Base-by-base conservation (phyloP, 2,888 invertebrate species). In the Caenorhabditis becei region DNA sequence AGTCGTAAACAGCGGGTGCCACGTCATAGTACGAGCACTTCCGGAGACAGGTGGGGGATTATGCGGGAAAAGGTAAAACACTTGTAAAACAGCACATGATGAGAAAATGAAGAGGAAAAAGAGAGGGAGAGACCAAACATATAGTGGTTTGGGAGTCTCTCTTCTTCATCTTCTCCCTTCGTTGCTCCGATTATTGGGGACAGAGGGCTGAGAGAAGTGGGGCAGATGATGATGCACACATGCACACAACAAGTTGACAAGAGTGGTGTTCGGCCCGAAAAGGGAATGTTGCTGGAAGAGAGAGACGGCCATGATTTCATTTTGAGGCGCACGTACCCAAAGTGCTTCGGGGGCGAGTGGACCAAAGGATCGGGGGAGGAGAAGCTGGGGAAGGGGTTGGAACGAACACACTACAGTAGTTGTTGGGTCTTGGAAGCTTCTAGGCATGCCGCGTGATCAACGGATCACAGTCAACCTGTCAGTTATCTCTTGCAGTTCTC, bases 121-220 rank as follows among this genome's bases (percentile, higher is more conserved):
- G 28, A 20, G 59, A 69, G 59, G 49, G 61, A 70, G 51, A 62
- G 71, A 62, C 71, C 71, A 71, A 71, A 71, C 71, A 71, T 71
- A 71, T 71, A 71, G 71, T 71, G 61, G 71, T 71, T 53, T 70
- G 70, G 59, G 51, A 58, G 44, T 58, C 58, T 24, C 56, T 28
- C 49, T 28, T 32, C 61, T 59, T 59, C 59, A 47, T 61, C 61
- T 51, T 59, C 26, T 28, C 44, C 37, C 54, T 32, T 58, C 32
- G 44, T 26, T 58, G 47, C 69, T 35, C 61, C 53, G 26, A 56
- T 56, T 56, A 56, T 56, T 56, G 56, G 32, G 32, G 54, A 54
- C 26, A 54, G 41, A 41, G 41, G 8, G 11, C 59, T 44, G 54
- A 61, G 53, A 24, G 23, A 66, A 18, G 16, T 23, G 16, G 53